phyloP scores from a whole-genome alignment of 2,888 invertebrate species.

The Neoaliturus tenellus region DNA sequence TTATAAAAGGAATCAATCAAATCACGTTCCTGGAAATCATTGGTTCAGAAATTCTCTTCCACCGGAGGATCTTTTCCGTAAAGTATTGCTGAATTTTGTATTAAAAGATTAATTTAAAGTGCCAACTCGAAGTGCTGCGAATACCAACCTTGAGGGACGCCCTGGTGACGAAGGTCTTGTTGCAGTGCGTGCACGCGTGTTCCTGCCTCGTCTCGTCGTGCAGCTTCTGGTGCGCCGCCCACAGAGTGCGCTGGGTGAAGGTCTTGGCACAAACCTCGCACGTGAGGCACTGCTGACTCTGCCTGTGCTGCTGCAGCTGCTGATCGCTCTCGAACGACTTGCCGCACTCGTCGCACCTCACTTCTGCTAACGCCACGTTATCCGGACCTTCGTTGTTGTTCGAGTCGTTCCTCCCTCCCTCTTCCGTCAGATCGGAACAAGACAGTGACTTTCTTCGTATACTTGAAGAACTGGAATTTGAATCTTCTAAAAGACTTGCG shows the following conservation, averaged over 20 bases:
- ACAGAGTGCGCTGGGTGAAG: conserved; percentile 65
- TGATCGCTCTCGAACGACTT: conserved; percentile 60
- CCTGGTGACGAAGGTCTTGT: conserved; percentile 71
- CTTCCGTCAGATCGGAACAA: conserved; percentile 51
- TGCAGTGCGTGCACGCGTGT: conserved; percentile 71
- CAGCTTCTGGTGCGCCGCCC: conserved; percentile 65
- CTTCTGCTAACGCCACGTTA: conserved; percentile 19
- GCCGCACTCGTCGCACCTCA: conserved; percentile 61
- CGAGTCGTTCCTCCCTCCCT: conserved; percentile 37
- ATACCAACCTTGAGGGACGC: conserved; percentile 71
- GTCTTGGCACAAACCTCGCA: conserved; percentile 64
- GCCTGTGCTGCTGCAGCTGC: conserved; percentile 60
- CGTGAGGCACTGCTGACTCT: conserved; percentile 59
- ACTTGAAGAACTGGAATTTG: neutral
- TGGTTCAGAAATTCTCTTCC: too few relatives aligned
- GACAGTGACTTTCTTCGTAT: conserved; percentile 48
- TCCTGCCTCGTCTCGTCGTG: conserved; percentile 65
- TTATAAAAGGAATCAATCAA: too few relatives aligned
- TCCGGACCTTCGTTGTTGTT: conserved; percentile 54
- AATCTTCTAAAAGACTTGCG: conserved; percentile 52
- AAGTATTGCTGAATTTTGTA: too few relatives aligned
- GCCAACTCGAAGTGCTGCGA: too few relatives aligned
- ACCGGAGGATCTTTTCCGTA: too few relatives aligned
- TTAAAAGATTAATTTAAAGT: too few relatives aligned
- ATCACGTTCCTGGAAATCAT: too few relatives aligned